Evolutionary conservation across 53 echinoderm and acorn worm species (phyloP).

Genomic region (Apostichopus leukothele): DNA sequence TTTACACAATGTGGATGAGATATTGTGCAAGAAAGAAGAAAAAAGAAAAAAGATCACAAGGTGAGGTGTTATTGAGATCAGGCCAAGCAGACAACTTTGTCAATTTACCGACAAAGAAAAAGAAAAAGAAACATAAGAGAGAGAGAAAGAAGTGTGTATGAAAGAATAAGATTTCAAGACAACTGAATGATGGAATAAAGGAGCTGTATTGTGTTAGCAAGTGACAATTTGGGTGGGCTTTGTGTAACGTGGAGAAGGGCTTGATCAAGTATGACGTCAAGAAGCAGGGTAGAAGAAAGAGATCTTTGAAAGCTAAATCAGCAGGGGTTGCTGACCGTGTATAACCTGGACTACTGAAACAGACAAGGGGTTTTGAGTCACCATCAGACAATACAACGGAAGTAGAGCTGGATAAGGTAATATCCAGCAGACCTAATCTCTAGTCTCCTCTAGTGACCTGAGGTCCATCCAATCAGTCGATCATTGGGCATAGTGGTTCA

Average conservation of each 20-base stretch:
- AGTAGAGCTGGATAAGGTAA: too few relatives aligned
- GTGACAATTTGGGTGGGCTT: conserved; percentile 30
- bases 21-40: too few relatives aligned
- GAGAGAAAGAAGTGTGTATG: background rate
- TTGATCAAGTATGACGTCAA: conserved; percentile 32
- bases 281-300: background rate
- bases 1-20: too few relatives aligned
- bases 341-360: background rate
- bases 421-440: too few relatives aligned
- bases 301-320: background rate
- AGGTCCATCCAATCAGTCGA: too few relatives aligned
- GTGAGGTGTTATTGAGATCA: conserved; percentile 21
- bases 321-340: conserved; percentile 37
- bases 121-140: background rate
- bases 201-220: background rate
- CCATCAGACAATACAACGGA: too few relatives aligned
- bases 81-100: background rate
- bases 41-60: background rate
- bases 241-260: background rate
- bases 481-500: too few relatives aligned
- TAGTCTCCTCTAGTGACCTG: too few relatives aligned
- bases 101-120: background rate
- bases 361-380: too few relatives aligned
- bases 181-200: conserved; percentile 6
- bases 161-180: background rate